Conservation (phyloP, 2,888 invertebrate species). For the Andrena fulva region DNA sequence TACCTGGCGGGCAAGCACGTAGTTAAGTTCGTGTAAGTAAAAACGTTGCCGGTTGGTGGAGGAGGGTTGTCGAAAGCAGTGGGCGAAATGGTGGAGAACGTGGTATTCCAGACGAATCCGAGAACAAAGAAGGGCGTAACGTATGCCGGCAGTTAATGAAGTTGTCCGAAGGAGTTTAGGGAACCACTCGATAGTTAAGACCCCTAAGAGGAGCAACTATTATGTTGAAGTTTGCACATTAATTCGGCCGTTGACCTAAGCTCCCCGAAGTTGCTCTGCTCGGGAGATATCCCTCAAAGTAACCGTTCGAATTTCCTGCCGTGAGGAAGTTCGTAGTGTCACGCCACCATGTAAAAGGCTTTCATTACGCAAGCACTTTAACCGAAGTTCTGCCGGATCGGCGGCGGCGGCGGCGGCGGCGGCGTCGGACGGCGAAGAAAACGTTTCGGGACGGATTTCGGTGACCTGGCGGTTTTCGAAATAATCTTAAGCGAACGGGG, state of each 20-base stretch:
- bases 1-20: background rate
- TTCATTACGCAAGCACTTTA: slow-evolving; percentile 68
- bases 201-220: slow-evolving; percentile 73
- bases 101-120: slow-evolving; percentile 24
- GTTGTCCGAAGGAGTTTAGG: slow-evolving; percentile 65
- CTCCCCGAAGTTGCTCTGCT: slow-evolving; percentile 63
- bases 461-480: slow-evolving; percentile 55
- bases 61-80: background rate
- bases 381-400: slow-evolving; percentile 38
- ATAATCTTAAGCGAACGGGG: slow-evolving; percentile 42
- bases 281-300: slow-evolving; percentile 72
- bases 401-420: slow-evolving; percentile 1
- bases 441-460: slow-evolving; percentile 33
- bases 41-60: background rate
- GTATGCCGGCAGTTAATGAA: slow-evolving; percentile 68
- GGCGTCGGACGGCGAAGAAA: slow-evolving; percentile 31
- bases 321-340: slow-evolving; percentile 62
- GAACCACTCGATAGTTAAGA: slow-evolving; percentile 74
- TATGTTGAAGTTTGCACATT: slow-evolving; percentile 76
- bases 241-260: slow-evolving; percentile 72
- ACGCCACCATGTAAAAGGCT: slow-evolving; percentile 68
- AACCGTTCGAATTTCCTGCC: slow-evolving; percentile 71
- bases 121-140: slow-evolving; percentile 58
- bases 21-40: slow-evolving; percentile 1
- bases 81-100: slow-evolving; percentile 20